phyloP scores from a whole-genome alignment of 2,888 invertebrate genomes.

The Spatulosminthurus flaviceps region DNA sequence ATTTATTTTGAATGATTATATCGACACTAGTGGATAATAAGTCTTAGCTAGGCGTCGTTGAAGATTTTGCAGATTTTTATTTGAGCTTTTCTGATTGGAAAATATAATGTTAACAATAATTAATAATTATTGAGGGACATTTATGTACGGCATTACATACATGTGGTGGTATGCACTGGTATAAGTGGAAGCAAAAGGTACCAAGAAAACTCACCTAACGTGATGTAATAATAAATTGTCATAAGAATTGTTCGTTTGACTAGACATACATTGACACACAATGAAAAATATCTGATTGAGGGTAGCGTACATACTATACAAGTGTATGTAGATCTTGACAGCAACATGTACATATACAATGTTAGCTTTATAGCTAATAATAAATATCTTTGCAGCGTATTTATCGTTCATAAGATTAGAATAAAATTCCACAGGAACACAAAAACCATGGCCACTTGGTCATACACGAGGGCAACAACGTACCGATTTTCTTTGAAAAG shows the following conservation, averaged over 20 bases:
- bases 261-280: constrained; percentile 18
- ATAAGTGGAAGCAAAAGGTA: background rate
- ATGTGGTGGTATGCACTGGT: background rate
- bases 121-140: background rate
- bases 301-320: background rate
- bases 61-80: background rate
- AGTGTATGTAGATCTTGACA: background rate
- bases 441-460: constrained; percentile 24
- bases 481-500: background rate
- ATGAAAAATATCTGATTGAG: constrained; percentile 9
- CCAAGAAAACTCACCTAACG: background rate
- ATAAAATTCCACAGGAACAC: constrained; percentile 23
- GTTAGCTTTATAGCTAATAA: background rate
- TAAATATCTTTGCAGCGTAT: background rate
- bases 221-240: constrained; percentile 13
- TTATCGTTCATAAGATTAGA: constrained; percentile 19
- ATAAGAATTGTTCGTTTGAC: background rate
- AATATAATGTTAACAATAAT: constrained; percentile 12
- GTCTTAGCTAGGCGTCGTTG: too few species aligned
- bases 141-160: background rate
- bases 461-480: background rate
- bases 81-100: constrained; percentile 7
- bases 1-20: too few species aligned
- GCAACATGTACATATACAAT: background rate
- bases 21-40: too few species aligned